Percentiles rank a stretch among this genome's conserved stretches.
Conservation (phyloP, 1,140 invertebrate species). For the Dendrolimus kikuchii region DNA sequence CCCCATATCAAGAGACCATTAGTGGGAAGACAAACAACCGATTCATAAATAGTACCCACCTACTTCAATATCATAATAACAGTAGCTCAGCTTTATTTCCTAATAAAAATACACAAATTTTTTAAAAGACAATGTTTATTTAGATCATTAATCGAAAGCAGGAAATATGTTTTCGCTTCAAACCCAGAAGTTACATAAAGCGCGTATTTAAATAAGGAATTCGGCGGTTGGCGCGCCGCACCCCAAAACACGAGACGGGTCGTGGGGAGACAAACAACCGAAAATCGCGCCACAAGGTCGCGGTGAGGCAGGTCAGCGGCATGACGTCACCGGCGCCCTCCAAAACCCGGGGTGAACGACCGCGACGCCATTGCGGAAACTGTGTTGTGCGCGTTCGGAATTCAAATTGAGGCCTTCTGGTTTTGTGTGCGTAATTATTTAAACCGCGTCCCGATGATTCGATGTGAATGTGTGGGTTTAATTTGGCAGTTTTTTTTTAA, state of each 20-base stretch:
- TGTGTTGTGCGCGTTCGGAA: conserved; percentile 63
- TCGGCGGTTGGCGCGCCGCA: not conserved
- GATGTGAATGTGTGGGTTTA: conserved; percentile 11
- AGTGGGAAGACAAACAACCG: too few relatives aligned
- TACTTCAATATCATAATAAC: too few relatives aligned
- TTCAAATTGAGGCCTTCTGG: conserved; percentile 59
- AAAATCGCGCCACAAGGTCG: conserved; percentile 39
- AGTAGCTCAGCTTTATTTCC: too few relatives aligned
- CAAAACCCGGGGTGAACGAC: conserved; percentile 59
- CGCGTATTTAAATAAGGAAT: too few relatives aligned
- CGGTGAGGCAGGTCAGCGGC: conserved; percentile 55
- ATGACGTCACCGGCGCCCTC: conserved; percentile 66
- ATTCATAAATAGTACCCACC: too few relatives aligned
- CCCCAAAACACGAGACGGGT: conserved; percentile 7
- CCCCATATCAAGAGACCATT: too few relatives aligned
- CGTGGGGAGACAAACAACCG: conserved; percentile 12
- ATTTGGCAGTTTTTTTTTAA: conserved; percentile 1
- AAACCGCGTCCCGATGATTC: conserved; percentile 10
- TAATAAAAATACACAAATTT: too few relatives aligned
- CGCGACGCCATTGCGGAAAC: conserved; percentile 63
- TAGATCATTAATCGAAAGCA: too few relatives aligned
- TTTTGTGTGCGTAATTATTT: conserved; percentile 34
- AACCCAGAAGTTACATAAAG: too few relatives aligned
- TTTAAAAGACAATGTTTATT: too few relatives aligned
- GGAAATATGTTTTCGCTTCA: not conserved